Evolutionary conservation across 2,888 invertebrate species (phyloP).

Genomic region (Tetragnatha montana): DNA sequence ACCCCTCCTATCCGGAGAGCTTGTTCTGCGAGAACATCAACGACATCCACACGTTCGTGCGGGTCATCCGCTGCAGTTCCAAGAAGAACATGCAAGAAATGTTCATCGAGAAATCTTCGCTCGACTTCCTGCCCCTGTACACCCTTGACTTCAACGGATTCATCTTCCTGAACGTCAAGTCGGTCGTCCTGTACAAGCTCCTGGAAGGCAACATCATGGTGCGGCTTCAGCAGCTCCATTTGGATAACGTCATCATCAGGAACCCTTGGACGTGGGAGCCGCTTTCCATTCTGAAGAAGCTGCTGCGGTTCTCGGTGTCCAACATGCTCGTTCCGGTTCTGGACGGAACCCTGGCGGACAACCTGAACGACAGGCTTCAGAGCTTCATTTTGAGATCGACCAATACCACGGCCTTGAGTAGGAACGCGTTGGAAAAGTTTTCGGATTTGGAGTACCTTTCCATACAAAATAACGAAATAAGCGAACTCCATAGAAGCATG

Average conservation of each 20-base stretch:
- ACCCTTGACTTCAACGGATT: slow-evolving; percentile 54
- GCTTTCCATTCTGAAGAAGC: slow-evolving; percentile 10
- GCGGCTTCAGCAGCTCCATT: slow-evolving; percentile 35
- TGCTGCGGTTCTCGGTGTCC: slow-evolving; percentile 36
- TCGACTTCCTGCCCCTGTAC: slow-evolving; percentile 50
- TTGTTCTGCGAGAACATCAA: slow-evolving; percentile 54
- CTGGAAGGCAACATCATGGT: slow-evolving; percentile 52
- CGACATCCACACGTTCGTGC: slow-evolving; percentile 47
- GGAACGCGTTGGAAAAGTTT: slow-evolving; percentile 45
- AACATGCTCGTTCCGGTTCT: slow-evolving; percentile 43
- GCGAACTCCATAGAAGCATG: slow-evolving; percentile 50
- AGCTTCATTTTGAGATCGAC: slow-evolving; percentile 36
- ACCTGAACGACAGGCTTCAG: slow-evolving; percentile 33
- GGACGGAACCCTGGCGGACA: slow-evolving; percentile 30
- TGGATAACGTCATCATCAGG: slow-evolving; percentile 40
- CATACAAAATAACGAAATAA: slow-evolving; percentile 39
- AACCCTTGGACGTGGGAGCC: slow-evolving; percentile 47
- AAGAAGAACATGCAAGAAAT: slow-evolving; percentile 61
- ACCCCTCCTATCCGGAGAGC: slow-evolving; percentile 42
- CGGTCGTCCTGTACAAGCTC: slow-evolving; percentile 36
- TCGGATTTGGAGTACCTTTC: slow-evolving; percentile 46
- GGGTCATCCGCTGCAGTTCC: slow-evolving; percentile 42
- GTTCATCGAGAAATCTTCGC: slow-evolving; percentile 46
- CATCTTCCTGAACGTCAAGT: slow-evolving; percentile 50
- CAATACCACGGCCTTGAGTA: slow-evolving; percentile 27